Conservation (phyloP, 2,888 invertebrate genomes). For the Dexiosoma caninum region DNA sequence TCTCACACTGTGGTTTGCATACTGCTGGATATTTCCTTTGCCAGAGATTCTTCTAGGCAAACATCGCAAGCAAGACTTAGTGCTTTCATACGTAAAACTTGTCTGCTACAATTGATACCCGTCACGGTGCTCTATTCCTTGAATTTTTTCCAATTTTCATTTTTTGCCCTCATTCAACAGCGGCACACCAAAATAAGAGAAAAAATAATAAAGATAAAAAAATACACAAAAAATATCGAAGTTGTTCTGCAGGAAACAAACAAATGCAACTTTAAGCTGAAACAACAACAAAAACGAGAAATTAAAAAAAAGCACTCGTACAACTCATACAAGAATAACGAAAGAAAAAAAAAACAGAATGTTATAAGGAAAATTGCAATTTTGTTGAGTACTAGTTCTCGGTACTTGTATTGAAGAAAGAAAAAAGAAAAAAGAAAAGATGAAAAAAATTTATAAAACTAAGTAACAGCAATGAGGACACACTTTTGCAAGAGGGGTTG, state of each 20-base stretch:
- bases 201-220: not conserved
- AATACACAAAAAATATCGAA: slow-evolving; percentile 4
- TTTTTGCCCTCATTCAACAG: slow-evolving; percentile 24
- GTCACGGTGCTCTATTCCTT: slow-evolving; percentile 16
- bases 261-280: slow-evolving; percentile 54
- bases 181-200: not conserved
- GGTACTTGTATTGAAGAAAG: slow-evolving; percentile 13
- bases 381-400: slow-evolving; percentile 55
- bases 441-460: not conserved
- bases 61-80: slow-evolving; percentile 20
- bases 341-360: slow-evolving; percentile 3
- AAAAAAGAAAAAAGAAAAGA: not conserved
- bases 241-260: slow-evolving; percentile 58
- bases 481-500: slow-evolving; percentile 30
- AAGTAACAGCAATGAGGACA: slow-evolving; percentile 21
- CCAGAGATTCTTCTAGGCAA: slow-evolving; percentile 27
- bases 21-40: not conserved
- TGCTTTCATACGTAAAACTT: slow-evolving; percentile 20
- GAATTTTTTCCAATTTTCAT: slow-evolving; percentile 8
- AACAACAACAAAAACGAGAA: slow-evolving; percentile 37
- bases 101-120: slow-evolving; percentile 43
- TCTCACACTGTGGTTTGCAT: not conserved
- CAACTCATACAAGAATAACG: slow-evolving; percentile 1
- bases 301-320: slow-evolving; percentile 4
- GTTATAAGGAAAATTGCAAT: slow-evolving; percentile 62